Base-by-base conservation (phyloP, 1,140 invertebrate species). In the Achatina immaculata region DNA sequence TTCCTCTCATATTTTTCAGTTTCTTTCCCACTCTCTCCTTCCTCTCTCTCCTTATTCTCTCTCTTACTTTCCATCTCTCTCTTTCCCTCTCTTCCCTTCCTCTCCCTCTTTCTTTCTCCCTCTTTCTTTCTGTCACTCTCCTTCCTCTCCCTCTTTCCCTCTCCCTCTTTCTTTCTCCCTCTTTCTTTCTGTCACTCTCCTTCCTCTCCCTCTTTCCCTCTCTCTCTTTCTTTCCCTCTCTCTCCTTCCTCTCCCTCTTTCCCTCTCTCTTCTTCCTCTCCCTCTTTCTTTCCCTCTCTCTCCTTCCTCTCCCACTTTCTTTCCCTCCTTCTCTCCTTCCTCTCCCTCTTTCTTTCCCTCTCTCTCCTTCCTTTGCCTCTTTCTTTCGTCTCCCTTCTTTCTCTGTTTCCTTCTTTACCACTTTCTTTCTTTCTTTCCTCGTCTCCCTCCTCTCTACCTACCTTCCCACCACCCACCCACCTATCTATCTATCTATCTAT, bases 231-330 rank as follows among this genome's bases (percentile, higher is more conserved):
- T 24, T 58, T n/a, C n/a, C 24, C 55, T 24, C 11, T 58, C n/a
- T 24, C 21, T 69, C 34, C 31, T 69, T 69, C 62, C n/a, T 66
- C 62, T 66, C n/a, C 62, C n/a, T 28, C 34, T 66, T 24, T 28
- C n/a, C 62, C 34, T 66, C n/a, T 24, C n/a, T 66, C 62, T 66
- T 66, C 62, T 66, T 14, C 62, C n/a, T 14, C 62, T 14, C n/a
- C 62, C n/a, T 66, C 62, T 11, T 66, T 28, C 62, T 66, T 66
- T 48, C 19, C 45, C 19, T 48, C 45, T 71, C 31, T 9, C 34
- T 71, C n/a, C 31, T 71, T n/a, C 38, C n/a, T 40, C 21, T 38
- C 19, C 11, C n/a, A 36, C 68, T 71, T 36, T 38, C 36, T 71
- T 9, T 71, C 11, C 38, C n/a, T 71, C 36, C 34, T 36, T 38